These are phyloP conservation scores for Poecilia latipinna DNA, from an alignment of 2,113 vertebrate genomes.

Conservation along the genomic window DNA sequence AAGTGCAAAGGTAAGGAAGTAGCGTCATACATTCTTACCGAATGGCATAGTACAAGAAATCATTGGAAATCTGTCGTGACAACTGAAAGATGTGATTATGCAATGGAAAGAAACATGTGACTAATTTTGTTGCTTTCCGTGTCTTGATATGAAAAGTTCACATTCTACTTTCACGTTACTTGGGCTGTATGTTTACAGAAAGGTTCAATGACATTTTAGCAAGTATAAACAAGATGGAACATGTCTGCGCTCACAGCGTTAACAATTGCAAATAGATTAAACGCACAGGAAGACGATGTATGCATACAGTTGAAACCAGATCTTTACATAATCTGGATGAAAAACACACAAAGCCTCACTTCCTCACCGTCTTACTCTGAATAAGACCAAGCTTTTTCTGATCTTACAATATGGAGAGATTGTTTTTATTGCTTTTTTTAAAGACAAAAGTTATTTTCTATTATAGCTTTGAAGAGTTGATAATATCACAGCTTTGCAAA, in stretches of 20 bases:
- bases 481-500: too few species aligned
- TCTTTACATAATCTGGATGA: background rate
- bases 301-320: background rate
- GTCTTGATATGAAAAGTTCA: background rate
- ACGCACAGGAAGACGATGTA: slow-evolving; percentile 6
- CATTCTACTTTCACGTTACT: slow-evolving; percentile 19
- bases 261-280: slow-evolving; percentile 4
- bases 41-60: background rate
- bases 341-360: background rate
- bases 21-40: background rate
- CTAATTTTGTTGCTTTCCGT: background rate
- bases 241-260: slow-evolving; percentile 10
- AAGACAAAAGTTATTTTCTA: background rate
- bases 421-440: background rate
- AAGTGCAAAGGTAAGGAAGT: background rate
- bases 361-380: background rate
- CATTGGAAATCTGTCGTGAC: background rate
- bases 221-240: slow-evolving; percentile 57
- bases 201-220: slow-evolving; percentile 47
- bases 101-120: background rate
- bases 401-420: background rate
- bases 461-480: background rate
- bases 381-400: too few species aligned
- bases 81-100: background rate
- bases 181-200: slow-evolving; percentile 12